Conservation (phyloP, 2,113 vertebrate species). For the Xerus inauris region DNA sequence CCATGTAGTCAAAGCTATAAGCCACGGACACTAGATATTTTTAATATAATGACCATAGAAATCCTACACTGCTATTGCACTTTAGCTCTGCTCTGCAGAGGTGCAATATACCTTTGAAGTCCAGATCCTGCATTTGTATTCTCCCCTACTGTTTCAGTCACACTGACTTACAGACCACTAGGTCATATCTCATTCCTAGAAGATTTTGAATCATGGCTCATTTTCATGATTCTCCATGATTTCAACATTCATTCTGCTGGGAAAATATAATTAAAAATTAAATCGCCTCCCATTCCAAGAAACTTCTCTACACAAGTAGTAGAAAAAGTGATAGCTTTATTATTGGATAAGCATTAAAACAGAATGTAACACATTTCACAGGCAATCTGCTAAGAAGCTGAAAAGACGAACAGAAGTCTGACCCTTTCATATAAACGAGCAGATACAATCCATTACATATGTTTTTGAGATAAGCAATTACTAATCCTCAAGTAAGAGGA, state of each 20-base stretch:
- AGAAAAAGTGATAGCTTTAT: neutral
- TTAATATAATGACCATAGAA: neutral
- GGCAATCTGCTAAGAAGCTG: neutral
- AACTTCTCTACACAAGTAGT: neutral
- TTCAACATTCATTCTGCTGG: neutral
- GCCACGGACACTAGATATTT: neutral
- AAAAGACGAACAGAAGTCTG: neutral
- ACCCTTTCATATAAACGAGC: neutral
- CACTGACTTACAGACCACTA: neutral
- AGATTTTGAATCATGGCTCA: neutral
- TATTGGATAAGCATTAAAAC: neutral
- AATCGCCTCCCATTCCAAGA: neutral
- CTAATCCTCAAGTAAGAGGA: neutral
- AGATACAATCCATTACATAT: neutral
- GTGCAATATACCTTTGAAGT: neutral
- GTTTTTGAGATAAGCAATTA: neutral
- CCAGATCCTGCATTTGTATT: neutral
- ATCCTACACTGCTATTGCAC: neutral
- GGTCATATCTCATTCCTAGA: neutral
- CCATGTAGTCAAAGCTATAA: neutral
- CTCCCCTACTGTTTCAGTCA: neutral
- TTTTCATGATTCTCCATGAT: neutral
- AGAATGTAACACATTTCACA: neutral
- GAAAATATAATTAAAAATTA: constrained; percentile 8
- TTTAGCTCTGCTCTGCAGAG: neutral